Evolutionary conservation across 2,888 invertebrate genomes (phyloP).

Genomic region (Drosophila fulvimacula): DNA sequence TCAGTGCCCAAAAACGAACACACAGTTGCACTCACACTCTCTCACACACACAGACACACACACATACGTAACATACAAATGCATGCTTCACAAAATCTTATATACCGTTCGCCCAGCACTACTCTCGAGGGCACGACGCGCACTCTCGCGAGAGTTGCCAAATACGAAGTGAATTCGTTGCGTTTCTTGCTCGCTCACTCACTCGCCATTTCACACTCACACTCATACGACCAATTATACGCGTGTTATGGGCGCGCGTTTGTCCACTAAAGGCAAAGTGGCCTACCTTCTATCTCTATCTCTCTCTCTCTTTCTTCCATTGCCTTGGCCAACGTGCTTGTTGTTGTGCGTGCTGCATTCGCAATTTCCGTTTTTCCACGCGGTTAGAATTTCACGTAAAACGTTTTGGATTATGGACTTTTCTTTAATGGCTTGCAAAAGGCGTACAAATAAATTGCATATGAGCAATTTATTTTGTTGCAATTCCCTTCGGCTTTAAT

Average conservation of each 20-base stretch:
- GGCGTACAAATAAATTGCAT: conserved; percentile 48
- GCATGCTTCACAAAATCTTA: conserved; percentile 54
- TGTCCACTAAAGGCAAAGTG: conserved; percentile 36
- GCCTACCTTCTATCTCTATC: not conserved
- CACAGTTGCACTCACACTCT: conserved; percentile 6
- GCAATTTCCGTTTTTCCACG: conserved; percentile 60
- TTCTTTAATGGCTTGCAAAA: conserved; percentile 45
- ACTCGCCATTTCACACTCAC: not conserved
- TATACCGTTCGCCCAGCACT: conserved; percentile 54
- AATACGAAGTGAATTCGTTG: conserved; percentile 50
- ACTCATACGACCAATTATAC: conserved; percentile 4
- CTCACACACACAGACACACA: conserved; percentile 4
- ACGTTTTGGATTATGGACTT: conserved; percentile 46
- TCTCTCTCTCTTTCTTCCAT: not conserved
- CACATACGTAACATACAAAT: conserved; percentile 22
- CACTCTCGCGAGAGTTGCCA: conserved; percentile 63
- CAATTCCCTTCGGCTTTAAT: conserved; percentile 46
- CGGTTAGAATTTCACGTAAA: conserved; percentile 57
- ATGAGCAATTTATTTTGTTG: conserved; percentile 45
- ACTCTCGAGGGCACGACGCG: conserved; percentile 64
- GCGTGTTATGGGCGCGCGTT: conserved; percentile 24
- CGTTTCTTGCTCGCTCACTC: conserved; percentile 17
- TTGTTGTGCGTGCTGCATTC: conserved; percentile 48
- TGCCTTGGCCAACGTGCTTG: conserved; percentile 37
- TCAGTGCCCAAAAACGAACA: conserved; percentile 63